Base-by-base conservation (phyloP, 2,113 vertebrate genomes). In the Grammomys surdaster region DNA sequence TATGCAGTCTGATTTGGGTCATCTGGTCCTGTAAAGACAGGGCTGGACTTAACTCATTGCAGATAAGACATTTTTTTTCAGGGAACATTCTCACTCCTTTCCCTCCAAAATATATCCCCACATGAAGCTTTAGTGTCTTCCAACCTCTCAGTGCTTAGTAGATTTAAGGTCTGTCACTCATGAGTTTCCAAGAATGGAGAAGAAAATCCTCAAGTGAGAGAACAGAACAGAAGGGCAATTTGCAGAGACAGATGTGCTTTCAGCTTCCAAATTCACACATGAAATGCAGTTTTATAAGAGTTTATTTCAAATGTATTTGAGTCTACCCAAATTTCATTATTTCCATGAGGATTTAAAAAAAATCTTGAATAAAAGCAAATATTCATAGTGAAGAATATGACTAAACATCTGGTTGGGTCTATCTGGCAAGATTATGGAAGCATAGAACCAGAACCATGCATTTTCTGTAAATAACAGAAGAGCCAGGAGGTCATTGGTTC, bases 391-490 rank as follows among this genome's bases (percentile, higher is more conserved):
- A 95, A 95, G 43, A 14, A 16, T 31, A 0, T 40, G 17, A 82
- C 3, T 58, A 58, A 85, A 33, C 5, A 33, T 12, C 6, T 31
- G 36, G 1, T 24, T 70, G 77, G 22, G 4, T 58, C n/a, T 65
- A n/a, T 19, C 20, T 70, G 5, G 3, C 67, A 28, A 78, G 77
- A 60, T 7, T 40, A 33, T 13, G 0, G 43, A 80, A 80, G 20
- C 36, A 9, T 0, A 54, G 69, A 78, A 54, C 0, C 0, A 33
- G 0, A 11, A 54, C 14, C 36, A 80, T 40, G n/a, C 7, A 51
- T 48, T 91, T 88, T 46, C 76, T 90, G 8, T 95, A 90, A 93
- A 87, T 80, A 92, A 72, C 31, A 17, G 31, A 69, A 69, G 14
- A 69, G 67, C n/a, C 1, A 43, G 80, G 40, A 31, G 12, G 3